Evolutionary conservation across 2,797 vertebrate species (phyloP).

Genomic region (Neostethus bicornis): DNA sequence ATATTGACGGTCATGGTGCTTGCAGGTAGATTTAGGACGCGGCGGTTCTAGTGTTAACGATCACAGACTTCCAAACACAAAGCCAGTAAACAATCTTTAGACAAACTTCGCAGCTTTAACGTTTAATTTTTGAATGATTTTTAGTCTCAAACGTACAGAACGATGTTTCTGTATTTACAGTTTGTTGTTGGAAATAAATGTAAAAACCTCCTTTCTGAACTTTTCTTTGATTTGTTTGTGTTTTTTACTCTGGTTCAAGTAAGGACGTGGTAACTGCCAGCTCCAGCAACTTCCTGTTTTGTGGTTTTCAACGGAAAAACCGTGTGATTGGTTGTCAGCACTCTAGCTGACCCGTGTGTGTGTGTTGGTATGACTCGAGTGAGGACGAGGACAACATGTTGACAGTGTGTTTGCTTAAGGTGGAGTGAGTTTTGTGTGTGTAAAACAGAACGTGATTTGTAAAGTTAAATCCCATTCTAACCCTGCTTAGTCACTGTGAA

Average conservation of each 20-base stretch:
- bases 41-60: too few species aligned
- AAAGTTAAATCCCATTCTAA: too few species aligned
- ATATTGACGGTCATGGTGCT: too few species aligned
- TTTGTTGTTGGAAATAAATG: conserved; percentile 77
- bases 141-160: conserved; percentile 42
- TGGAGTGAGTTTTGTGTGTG: too few species aligned
- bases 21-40: too few species aligned
- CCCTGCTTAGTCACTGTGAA: too few species aligned
- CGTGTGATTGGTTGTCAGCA: conserved; percentile 25
- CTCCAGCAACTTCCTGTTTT: conserved; percentile 39
- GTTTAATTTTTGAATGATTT: conserved; percentile 43
- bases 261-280: too few species aligned
- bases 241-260: conserved; percentile 14
- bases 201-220: conserved; percentile 37
- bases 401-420: too few species aligned
- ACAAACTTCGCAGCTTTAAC: conserved; percentile 49
- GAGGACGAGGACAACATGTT: too few species aligned
- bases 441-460: too few species aligned
- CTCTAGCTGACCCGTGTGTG: conserved; percentile 19
- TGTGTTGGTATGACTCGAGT: too few species aligned
- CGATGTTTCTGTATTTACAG: conserved; percentile 74
- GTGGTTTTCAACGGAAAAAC: conserved; percentile 6
- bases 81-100: conserved; percentile 58
- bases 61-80: conserved; percentile 38
- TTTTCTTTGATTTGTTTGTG: conserved; percentile 55